Evolutionary conservation across 2,797 vertebrate genomes (phyloP), one percentile per base, ranked within the genome.

Genomic region (Anguilla megastoma): DNA sequence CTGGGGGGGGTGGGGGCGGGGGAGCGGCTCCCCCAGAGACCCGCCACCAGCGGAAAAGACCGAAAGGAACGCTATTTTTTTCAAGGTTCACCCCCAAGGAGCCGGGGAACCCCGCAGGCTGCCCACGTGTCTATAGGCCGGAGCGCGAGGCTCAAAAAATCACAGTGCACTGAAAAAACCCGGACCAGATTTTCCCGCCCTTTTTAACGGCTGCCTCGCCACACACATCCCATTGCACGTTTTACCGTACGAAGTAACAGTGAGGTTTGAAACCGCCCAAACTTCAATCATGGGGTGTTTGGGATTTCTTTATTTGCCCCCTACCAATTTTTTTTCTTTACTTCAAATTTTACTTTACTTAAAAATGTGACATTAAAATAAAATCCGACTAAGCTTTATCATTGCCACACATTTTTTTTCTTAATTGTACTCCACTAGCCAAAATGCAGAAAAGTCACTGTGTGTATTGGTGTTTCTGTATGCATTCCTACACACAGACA

Each of bases 131-230:
- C 86, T 88, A 45, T 69, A 89, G 27, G 27, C 90, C 90, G 84
- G 91, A 89, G 89, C 80, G 90, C 9, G 91, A 92, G 91, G 91
- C 79, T 93, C 79, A 90, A 90, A 90, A 90, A 90, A 92, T 90
- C 83, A 89, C 92, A 88, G 93, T 89, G 93, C 94, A 94, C 94
- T 94, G 93, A 95, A 92, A 95, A 92, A 71, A 63, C 85, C 27
- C 24, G 27, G 83, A 58, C 45, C 79, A 82, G 21, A 82, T n/a
- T 82, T 8, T 8, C 79, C 24, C 36, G 18, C 27, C 18, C n/a
- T 33, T 84, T 84, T 41, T 27, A 84, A 58, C 83, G 12, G 50
- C 14, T 14, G 12, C 52, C 52, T 7, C 48, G 30, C 21, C 18
- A 21, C 24, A 5, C 52, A 56, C 50, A 5, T 54, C n/a, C 50